phyloP scores from a whole-genome alignment of 53 echinoderm and acorn worm genomes.

The Hippasteria phrygiana region DNA sequence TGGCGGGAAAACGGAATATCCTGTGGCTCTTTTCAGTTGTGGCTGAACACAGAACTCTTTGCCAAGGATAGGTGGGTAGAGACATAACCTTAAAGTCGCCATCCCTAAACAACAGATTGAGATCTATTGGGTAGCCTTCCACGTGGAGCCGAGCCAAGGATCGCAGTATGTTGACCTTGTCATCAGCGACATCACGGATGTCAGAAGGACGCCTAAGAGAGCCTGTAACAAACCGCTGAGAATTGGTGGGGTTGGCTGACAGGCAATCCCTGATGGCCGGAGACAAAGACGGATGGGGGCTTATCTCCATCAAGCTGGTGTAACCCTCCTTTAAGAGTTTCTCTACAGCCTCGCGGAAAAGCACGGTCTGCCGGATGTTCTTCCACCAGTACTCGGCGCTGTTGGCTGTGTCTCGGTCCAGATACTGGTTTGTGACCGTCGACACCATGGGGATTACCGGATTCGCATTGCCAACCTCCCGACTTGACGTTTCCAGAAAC shows the following conservation, averaged over 20 bases:
- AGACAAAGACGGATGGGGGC: conserved; percentile 90
- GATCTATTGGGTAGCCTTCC: conserved; percentile 88
- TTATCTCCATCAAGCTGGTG: conserved; percentile 88
- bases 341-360: conserved; percentile 82
- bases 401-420: conserved; percentile 79
- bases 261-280: conserved; percentile 86
- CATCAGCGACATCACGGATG: conserved; percentile 87
- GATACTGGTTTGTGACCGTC: conserved; percentile 83
- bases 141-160: conserved; percentile 90
- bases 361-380: conserved; percentile 89
- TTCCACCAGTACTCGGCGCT: conserved; percentile 93
- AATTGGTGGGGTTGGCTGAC: conserved; percentile 61
- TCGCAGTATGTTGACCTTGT: conserved; percentile 82
- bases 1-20: conserved; percentile 87
- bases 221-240: conserved; percentile 81
- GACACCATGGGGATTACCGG: conserved; percentile 94
- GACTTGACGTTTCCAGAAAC: conserved; percentile 72
- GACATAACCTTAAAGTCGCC: conserved; percentile 87
- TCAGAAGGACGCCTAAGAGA: conserved; percentile 89
- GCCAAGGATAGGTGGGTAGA: conserved; percentile 96
- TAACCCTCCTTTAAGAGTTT: conserved; percentile 90
- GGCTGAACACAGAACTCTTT: conserved; percentile 84
- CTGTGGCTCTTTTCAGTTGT: conserved; percentile 77
- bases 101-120: conserved; percentile 81
- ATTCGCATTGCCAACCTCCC: conserved; percentile 61